Base-by-base conservation (phyloP, 2,113 vertebrate species). In the Vidua macroura region DNA sequence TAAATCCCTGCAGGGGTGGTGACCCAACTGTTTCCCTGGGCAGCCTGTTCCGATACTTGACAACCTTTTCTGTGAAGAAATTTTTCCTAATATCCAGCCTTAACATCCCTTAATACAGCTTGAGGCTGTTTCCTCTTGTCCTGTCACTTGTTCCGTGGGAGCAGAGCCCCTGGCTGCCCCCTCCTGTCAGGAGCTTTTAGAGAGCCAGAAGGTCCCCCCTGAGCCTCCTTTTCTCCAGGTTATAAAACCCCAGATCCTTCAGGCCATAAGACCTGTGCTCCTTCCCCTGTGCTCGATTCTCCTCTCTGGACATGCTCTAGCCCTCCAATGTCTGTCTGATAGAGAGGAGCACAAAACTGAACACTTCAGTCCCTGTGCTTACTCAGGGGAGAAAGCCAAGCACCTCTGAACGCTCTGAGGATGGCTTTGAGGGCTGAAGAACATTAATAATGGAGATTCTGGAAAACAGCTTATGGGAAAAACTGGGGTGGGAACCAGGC, bases 141-240 rank as follows among this genome's bases (percentile, higher is more conserved):
- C 74, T 35, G 37, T 28, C 15, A 1, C 46, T 28, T 33, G 39
- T 16, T 39, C 13, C 39, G 15, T 21, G 21, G 37, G 19, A 88
- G 19, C 20, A 67, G 33, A 52, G 28, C 21, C 4, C 11, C 2
- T 1, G 2, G 31, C 31, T 67, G 3, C 6, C 2, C 13, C 13
- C 9, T 67, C 3, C 62, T 48, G 24, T 39, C 52, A 72, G 25
- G 58, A 21, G 60, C 11, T 15, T 72, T 4, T 56, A 20, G 1
- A 49, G 21, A 58, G 17, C 8, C 25, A 56, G 31, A 56, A 41
- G 9, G 14, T 25, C 2, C 3, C 13, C 6, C 53, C 14, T 30
- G 16, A 60, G 6, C 20, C n/a, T 75, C 33, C 39, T 82, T 67
- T 58, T 30, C 28, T 59, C 44, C 37, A 56, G 75, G 35, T 9